A percentile compares a stretch with the other conserved stretches of the same genome.
These are phyloP conservation scores for Epistrophe eligans DNA, from an alignment of 2,888 invertebrate species.

Conservation along the genomic window DNA sequence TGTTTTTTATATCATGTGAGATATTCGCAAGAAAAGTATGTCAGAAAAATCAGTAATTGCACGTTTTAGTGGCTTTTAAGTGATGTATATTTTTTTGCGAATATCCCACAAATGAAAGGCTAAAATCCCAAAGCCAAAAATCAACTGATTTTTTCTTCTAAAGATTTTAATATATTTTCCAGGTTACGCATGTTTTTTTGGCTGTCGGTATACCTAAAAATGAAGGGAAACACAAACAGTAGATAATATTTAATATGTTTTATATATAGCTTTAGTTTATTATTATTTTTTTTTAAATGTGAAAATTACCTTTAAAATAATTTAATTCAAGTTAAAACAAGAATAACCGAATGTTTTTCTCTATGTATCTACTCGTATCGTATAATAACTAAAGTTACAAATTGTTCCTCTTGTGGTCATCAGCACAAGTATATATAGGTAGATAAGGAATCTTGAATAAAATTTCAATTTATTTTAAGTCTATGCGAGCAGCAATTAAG, in stretches of 20 bases:
- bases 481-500: conserved; percentile 45
- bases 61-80: no score
- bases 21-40: no score
- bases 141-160: no score
- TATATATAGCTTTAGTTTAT: background rate
- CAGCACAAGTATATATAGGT: conserved; percentile 43
- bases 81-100: no score
- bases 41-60: no score
- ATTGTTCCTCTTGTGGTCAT: conserved; percentile 64
- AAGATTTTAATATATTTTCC: no score
- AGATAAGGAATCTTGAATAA: conserved; percentile 72
- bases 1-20: no score
- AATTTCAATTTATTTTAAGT: conserved; percentile 69
- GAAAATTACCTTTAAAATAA: background rate
- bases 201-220: no score
- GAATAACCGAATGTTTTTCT: background rate
- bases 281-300: background rate
- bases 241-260: background rate
- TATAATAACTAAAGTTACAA: conserved; percentile 60
- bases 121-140: no score
- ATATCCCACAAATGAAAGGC: no score
- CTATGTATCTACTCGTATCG: background rate
- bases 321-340: background rate
- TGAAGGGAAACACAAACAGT: no score
- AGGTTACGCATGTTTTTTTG: no score